Percentiles rank a stretch among this genome's conserved stretches.
phyloP scores from a whole-genome alignment of 2,113 vertebrate genomes.

The Toxostoma redivivum region DNA sequence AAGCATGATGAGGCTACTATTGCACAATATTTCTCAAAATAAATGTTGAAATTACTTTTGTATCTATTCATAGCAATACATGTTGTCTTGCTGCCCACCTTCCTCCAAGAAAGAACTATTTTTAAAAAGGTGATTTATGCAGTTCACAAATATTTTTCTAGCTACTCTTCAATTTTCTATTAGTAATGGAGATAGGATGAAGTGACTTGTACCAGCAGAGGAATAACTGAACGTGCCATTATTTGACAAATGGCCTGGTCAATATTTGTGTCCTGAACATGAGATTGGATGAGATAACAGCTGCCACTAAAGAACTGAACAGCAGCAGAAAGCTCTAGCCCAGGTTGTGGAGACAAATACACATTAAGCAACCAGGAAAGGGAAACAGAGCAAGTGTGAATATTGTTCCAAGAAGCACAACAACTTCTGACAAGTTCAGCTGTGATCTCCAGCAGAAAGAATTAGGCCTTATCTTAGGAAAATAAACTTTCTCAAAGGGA shows the following conservation, averaged over 20 bases:
- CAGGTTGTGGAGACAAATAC: not conserved
- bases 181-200: not conserved
- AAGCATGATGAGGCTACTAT: not conserved
- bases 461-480: not conserved
- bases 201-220: not conserved
- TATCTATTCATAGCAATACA: constrained; percentile 33
- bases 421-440: not conserved
- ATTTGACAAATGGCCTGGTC: not conserved
- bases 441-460: not conserved
- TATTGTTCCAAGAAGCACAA: not conserved
- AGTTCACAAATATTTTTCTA: constrained; percentile 20
- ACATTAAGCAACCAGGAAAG: not conserved
- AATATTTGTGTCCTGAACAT: not conserved
- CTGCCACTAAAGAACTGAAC: not conserved
- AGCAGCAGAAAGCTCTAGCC: not conserved
- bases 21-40: constrained; percentile 60
- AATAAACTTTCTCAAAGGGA: not conserved
- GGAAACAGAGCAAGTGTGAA: not conserved
- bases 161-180: not conserved
- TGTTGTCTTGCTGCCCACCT: constrained; percentile 11
- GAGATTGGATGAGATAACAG: not conserved
- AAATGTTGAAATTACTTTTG: constrained; percentile 29
- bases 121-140: constrained; percentile 40
- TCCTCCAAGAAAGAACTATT: constrained; percentile 26
- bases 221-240: not conserved